A percentile compares a stretch with the other conserved stretches of the same genome.
Evolutionary conservation across 2,113 vertebrate species (phyloP).

Genomic region (Zosterops pallidus): DNA sequence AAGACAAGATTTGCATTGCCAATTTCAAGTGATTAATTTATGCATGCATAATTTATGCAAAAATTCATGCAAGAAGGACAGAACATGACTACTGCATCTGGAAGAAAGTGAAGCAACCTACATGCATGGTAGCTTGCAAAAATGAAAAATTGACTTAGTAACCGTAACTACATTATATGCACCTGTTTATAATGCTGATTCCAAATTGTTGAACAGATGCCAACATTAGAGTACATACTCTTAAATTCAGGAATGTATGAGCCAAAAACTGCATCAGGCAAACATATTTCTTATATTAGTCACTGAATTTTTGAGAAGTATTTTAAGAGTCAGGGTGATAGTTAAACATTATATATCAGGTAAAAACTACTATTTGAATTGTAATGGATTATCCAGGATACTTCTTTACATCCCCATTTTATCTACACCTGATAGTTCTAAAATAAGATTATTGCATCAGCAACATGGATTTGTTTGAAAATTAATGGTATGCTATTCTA

Average conservation of each 20-base stretch:
- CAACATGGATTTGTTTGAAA: background rate
- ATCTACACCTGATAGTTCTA: background rate
- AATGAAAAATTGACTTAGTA: background rate
- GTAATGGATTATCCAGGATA: fast-evolving
- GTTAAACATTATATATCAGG: background rate
- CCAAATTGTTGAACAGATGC: background rate
- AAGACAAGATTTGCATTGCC: background rate
- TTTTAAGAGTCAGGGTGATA: background rate
- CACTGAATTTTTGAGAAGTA: background rate
- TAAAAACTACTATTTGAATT: background rate
- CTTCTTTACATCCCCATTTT: background rate
- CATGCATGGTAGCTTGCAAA: background rate
- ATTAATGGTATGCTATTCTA: background rate
- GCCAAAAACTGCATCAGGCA: background rate
- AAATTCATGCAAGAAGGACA: background rate
- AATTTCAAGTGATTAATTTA: background rate
- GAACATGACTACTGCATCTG: background rate
- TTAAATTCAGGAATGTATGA: background rate
- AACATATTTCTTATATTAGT: background rate
- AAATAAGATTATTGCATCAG: background rate
- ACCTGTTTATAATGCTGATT: background rate
- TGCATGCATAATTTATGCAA: background rate
- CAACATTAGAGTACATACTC: background rate
- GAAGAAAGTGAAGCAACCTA: background rate
- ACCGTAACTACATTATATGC: background rate